Evolutionary conservation across 2,797 vertebrate species (phyloP), one percentile per base, ranked within the genome.

Genomic region (Cyclura pinguis): DNA sequence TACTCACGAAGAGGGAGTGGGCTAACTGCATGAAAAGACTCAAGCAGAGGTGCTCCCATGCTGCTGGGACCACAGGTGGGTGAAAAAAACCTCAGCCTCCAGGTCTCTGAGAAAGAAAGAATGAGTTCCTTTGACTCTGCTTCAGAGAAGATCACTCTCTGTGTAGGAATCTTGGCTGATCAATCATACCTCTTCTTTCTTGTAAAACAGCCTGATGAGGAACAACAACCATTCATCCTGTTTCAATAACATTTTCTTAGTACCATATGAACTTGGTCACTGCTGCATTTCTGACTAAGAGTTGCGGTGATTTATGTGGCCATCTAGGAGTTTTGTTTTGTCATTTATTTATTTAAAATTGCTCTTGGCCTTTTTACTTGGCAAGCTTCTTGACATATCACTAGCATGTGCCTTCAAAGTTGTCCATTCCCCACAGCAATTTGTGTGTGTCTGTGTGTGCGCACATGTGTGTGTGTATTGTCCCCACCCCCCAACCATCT

Each of bases 391-490:
- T 67, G 59, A 77, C 20, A 81, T 24, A 59, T n/a, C 67, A 73
- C 42, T 87, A 64, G 47, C 32, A 76, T 82, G 72, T 67, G n/a
- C 35, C 59, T 83, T 90, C 72, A 38, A 32, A 86, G 59, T n/a
- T 52, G 64, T 42, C 69, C 47, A 76, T 50, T 87, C 80, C 69
- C n/a, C n/a, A 87, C n/a, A 82, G 85, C 85, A 67, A 29, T 67
- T 82, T 89, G 35, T 72, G 10, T 42, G 27, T 67, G 27, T 67
- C 6, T 67, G 64, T 22, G 57, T 3, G 3, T 20, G 38, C 6
- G 35, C 27, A 57, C 8, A 32, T 12, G 29, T 38, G 47, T 38
- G 59, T 59, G 59, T 59, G 14, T 59, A 57, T 59, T 59, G 2
- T 29, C 6, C 24, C 7, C 27, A 22, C 24, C 35, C 59, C 14